Evolutionary conservation across 1,140 invertebrate species (phyloP).

Genomic region (Phthorimaea operculella): DNA sequence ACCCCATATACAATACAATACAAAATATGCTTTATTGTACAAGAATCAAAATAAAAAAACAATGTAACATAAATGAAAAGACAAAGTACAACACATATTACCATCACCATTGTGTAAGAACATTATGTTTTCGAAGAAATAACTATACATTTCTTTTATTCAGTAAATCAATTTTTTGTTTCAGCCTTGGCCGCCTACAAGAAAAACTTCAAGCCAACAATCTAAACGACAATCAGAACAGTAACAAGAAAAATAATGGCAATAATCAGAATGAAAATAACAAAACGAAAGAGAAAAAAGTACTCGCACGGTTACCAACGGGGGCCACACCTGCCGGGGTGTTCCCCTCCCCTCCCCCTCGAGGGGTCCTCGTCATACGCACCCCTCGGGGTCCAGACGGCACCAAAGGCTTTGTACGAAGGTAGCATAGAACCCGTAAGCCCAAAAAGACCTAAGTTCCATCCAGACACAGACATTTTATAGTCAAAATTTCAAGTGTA

Average conservation of each 20-base stretch:
- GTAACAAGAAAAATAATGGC: slow-evolving; percentile 27
- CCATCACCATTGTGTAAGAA: too few relatives aligned
- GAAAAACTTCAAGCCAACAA: slow-evolving; percentile 59
- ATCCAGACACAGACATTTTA: slow-evolving; percentile 23
- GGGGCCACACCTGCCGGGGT: slow-evolving; percentile 38
- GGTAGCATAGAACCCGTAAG: slow-evolving; percentile 61
- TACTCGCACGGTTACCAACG: slow-evolving; percentile 40
- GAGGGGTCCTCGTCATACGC: slow-evolving; percentile 65
- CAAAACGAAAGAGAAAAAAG: slow-evolving; percentile 53
- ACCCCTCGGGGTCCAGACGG: slow-evolving; percentile 69
- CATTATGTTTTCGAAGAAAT: too few relatives aligned
- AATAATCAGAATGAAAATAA: slow-evolving; percentile 40
- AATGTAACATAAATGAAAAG: too few relatives aligned
- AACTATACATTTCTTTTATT: too few relatives aligned
- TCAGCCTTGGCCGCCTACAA: slow-evolving; percentile 51
- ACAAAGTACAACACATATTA: too few relatives aligned
- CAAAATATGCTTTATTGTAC: too few relatives aligned
- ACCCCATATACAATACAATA: too few relatives aligned
- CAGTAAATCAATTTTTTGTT: slow-evolving; percentile 24
- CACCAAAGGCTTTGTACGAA: slow-evolving; percentile 68
- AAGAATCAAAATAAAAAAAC: too few relatives aligned
- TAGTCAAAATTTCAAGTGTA: slow-evolving; percentile 7
- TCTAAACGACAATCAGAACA: slow-evolving; percentile 44
- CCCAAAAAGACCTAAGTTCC: slow-evolving; percentile 17
- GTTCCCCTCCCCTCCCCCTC: slow-evolving; percentile 57